These are phyloP conservation scores for Threskiornis aethiopicus DNA, from an alignment of 2,797 vertebrate genomes.

Conservation along the genomic window DNA sequence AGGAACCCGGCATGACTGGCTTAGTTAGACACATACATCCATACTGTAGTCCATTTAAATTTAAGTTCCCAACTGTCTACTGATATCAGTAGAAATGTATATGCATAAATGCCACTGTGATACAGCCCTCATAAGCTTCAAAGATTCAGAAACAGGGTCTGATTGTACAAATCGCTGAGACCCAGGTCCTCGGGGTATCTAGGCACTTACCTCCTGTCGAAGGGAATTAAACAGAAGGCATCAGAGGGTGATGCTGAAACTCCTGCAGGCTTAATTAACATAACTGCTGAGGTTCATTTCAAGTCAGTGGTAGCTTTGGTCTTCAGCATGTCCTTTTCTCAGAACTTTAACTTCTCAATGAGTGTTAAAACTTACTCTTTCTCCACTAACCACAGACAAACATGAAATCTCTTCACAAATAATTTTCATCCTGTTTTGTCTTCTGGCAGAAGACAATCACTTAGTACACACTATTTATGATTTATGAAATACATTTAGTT, in stretches of 20 bases:
- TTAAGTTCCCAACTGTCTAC: neutral
- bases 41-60: neutral
- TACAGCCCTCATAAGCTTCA: neutral
- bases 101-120: neutral
- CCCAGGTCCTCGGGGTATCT: neutral
- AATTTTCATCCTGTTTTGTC: neutral
- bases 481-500: neutral
- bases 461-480: neutral
- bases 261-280: slow-evolving; percentile 17
- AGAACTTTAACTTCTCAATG: neutral
- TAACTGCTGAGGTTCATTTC: slow-evolving; percentile 11
- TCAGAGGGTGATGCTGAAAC: slow-evolving; percentile 2
- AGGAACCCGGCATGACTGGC: neutral
- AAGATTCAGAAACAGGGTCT: neutral
- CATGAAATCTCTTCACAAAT: neutral
- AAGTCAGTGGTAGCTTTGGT: neutral
- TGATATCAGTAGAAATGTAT: neutral
- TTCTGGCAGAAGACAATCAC: neutral
- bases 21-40: neutral
- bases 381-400: neutral
- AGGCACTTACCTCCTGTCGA: neutral
- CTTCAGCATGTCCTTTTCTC: neutral
- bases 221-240: slow-evolving; percentile 42
- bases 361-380: neutral
- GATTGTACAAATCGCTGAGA: neutral